phyloP scores from a whole-genome alignment of 2,797 vertebrate genomes.

The Notolabrus celidotus region DNA sequence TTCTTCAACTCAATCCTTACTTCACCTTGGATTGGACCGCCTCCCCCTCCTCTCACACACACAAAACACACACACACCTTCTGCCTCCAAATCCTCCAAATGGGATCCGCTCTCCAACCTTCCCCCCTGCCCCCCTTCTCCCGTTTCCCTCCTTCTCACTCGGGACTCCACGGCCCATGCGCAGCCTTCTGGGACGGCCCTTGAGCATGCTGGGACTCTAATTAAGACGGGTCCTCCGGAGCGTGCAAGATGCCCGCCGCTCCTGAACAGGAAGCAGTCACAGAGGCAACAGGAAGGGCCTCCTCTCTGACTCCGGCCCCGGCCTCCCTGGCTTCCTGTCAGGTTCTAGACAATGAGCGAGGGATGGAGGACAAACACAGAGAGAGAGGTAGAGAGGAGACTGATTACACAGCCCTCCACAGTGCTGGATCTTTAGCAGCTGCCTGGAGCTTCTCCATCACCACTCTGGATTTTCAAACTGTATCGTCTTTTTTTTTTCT shows the following conservation, averaged over 20 bases:
- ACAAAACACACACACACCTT: slow-evolving; percentile 15
- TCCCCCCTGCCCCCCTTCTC: neutral
- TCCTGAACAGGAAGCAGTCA: slow-evolving; percentile 80
- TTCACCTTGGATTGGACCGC: slow-evolving; percentile 68
- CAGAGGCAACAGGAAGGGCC: slow-evolving; percentile 82
- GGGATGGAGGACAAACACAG: slow-evolving; percentile 57
- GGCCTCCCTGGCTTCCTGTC: slow-evolving; percentile 83
- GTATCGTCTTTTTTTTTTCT: slow-evolving; percentile 26
- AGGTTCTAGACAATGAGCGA: slow-evolving; percentile 82
- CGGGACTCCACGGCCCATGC: slow-evolving; percentile 64
- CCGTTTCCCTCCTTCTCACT: slow-evolving; percentile 34
- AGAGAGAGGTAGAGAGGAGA: slow-evolving; percentile 60
- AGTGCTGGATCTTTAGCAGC: slow-evolving; percentile 56
- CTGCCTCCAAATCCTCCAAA: neutral
- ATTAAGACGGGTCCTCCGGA: slow-evolving; percentile 73
- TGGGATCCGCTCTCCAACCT: slow-evolving; percentile 12
- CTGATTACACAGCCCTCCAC: slow-evolving; percentile 58
- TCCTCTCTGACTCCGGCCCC: slow-evolving; percentile 77
- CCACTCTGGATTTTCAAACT: slow-evolving; percentile 61
- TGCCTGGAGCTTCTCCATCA: slow-evolving; percentile 70
- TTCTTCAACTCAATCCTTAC: slow-evolving; percentile 57
- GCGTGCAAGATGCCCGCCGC: slow-evolving; percentile 78
- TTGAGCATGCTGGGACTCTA: slow-evolving; percentile 78
- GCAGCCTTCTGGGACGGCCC: slow-evolving; percentile 78
- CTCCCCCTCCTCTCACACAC: slow-evolving; percentile 24